phyloP scores from a whole-genome alignment of 2,113 vertebrate genomes.

The Rhabdornis inornatus region DNA sequence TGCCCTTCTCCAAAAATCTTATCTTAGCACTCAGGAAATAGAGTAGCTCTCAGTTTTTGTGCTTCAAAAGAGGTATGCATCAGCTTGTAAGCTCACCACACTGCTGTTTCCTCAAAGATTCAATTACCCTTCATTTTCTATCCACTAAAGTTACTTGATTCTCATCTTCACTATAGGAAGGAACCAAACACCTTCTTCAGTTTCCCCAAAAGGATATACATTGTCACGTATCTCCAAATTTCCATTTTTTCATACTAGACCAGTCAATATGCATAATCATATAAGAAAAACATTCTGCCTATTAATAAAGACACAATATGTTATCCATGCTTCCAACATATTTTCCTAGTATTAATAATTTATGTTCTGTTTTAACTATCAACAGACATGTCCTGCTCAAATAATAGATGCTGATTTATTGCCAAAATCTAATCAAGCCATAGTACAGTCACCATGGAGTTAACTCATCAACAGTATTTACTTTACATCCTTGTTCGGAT shows the following conservation, averaged over 20 bases:
- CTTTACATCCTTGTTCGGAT: neutral
- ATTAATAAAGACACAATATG: conserved; percentile 1
- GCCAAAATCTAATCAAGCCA: conserved; percentile 8
- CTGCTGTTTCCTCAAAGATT: conserved; percentile 44
- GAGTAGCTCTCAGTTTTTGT: conserved; percentile 2
- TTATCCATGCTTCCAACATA: neutral
- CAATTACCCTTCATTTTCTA: conserved; percentile 43
- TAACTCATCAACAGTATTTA: neutral
- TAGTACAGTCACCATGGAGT: neutral
- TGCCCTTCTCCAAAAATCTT: conserved; percentile 43
- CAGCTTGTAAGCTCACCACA: conserved; percentile 37
- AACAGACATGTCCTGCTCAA: neutral
- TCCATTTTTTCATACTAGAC: conserved; percentile 4
- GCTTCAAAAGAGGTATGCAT: neutral
- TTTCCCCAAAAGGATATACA: conserved; percentile 37
- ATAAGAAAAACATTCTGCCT: neutral
- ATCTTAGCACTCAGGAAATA: conserved; percentile 42
- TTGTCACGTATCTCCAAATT: neutral
- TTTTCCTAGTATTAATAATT: neutral
- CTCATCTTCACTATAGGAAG: conserved; percentile 59
- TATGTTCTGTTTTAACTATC: neutral
- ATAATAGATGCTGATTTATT: neutral
- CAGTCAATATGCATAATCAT: neutral
- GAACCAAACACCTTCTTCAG: conserved; percentile 59
- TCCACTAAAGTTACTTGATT: conserved; percentile 57